These are phyloP conservation scores for Drosophila mojavensis DNA, from an alignment of 1,140 invertebrate species.

Conservation along the genomic window DNA sequence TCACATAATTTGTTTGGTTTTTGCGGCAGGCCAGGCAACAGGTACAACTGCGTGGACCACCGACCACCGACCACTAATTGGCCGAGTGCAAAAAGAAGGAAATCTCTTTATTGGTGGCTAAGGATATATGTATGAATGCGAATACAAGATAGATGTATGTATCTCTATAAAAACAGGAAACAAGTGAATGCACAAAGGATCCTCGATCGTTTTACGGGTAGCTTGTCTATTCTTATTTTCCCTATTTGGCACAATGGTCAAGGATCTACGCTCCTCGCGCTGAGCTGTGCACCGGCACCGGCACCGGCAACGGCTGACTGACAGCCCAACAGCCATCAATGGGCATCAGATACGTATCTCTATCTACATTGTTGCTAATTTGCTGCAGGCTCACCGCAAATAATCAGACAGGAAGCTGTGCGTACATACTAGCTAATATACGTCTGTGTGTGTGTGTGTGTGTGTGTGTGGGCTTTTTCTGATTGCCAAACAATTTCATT, in stretches of 20 bases:
- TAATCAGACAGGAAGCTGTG: slow-evolving; percentile 74
- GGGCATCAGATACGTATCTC: slow-evolving; percentile 12
- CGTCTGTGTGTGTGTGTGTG: slow-evolving; percentile 15
- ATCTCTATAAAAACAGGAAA: slow-evolving; percentile 51
- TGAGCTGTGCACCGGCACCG: background rate
- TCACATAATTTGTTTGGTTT: slow-evolving; percentile 75
- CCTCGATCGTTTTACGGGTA: slow-evolving; percentile 17
- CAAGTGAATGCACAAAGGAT: slow-evolving; percentile 47
- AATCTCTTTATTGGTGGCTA: slow-evolving; percentile 73
- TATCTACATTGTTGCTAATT: slow-evolving; percentile 72
- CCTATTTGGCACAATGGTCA: slow-evolving; percentile 52
- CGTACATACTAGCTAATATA: background rate
- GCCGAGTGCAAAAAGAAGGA: slow-evolving; percentile 49
- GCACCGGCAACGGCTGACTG: slow-evolving; percentile 4
- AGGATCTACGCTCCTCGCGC: slow-evolving; percentile 69
- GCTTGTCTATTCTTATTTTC: slow-evolving; percentile 11
- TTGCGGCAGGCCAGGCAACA: slow-evolving; percentile 32
- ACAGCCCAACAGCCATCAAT: slow-evolving; percentile 38
- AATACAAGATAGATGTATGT: background rate
- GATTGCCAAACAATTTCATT: slow-evolving; percentile 68
- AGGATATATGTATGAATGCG: slow-evolving; percentile 8
- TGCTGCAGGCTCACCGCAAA: slow-evolving; percentile 71
- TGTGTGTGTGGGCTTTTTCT: slow-evolving; percentile 50
- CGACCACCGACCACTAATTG: slow-evolving; percentile 62
- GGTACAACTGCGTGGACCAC: slow-evolving; percentile 27